phyloP scores from a whole-genome alignment of 2,888 invertebrate species.

The Patella ulyssiponensis region DNA sequence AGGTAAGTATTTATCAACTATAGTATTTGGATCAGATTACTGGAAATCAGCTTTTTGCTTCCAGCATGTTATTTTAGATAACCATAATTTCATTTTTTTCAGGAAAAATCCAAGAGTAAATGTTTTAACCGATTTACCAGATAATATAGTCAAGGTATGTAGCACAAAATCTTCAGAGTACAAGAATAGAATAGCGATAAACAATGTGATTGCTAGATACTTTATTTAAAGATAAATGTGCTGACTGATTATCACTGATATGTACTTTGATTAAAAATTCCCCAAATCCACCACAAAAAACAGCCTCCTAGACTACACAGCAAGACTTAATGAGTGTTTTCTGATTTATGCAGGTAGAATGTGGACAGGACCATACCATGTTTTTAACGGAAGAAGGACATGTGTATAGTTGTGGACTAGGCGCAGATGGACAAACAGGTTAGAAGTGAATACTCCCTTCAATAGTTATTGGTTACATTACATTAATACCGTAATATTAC shows the following conservation, averaged over 20 bases:
- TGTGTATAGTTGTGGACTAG: conserved; percentile 92
- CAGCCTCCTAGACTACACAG: neutral
- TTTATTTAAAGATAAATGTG: too few relatives aligned
- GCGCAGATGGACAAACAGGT: conserved; percentile 94
- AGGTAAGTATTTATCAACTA: conserved; percentile 37
- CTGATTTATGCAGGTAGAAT: conserved; percentile 76
- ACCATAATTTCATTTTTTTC: neutral
- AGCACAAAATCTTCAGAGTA: too few relatives aligned
- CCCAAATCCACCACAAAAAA: too few relatives aligned
- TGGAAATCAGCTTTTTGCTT: too few relatives aligned
- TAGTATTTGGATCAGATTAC: too few relatives aligned
- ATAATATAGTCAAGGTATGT: conserved; percentile 52
- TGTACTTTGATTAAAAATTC: too few relatives aligned
- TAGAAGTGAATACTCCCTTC: neutral
- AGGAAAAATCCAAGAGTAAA: conserved; percentile 39
- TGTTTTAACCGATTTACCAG: conserved; percentile 47
- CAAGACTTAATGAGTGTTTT: neutral
- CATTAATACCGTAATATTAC: too few relatives aligned
- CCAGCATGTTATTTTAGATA: neutral
- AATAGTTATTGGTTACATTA: too few relatives aligned
- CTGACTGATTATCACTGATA: too few relatives aligned
- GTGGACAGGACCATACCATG: conserved; percentile 93
- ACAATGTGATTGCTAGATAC: too few relatives aligned
- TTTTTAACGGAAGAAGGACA: conserved; percentile 85
- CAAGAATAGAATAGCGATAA: too few relatives aligned